Base-by-base conservation (phyloP, 2,797 vertebrate species). In the Microctenopoma lineatum region DNA sequence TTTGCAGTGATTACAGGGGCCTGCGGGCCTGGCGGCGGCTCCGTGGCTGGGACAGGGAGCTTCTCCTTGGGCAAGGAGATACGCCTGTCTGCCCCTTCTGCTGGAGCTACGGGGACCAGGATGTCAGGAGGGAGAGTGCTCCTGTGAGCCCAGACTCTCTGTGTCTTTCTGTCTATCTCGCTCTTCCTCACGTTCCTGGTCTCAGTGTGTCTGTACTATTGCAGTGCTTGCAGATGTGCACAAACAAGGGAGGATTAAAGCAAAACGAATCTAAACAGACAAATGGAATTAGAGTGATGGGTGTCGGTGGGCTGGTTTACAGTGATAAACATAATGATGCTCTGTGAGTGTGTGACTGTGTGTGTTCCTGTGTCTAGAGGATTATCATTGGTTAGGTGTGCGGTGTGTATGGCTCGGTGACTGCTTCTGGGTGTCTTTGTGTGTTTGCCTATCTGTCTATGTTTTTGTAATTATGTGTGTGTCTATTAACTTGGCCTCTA, bases 281-380 rank as follows among this genome's bases (percentile, higher is more conserved):
- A 94, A 94, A 94, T 89, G 90, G 92, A 94, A 95, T 95, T 94
- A 94, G 92, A 94, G 90, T 92, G 93, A 93, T 92, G 92, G 93
- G 92, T 94, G 92, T 93, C 91, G 91, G 90, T 90, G 90, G 92
- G 92, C 92, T 94, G 94, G 91, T 91, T 90, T 88, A 87, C 87
- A 90, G 92, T 93, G 93, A 94, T 94, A 94, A 94, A 93, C 92
- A 92, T 91, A 91, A 93, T 93, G 92, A 92, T 86, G 92, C 86
- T 89, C 83, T 81, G 88, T 89, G 59, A 87, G 81, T 89, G 78
- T 78, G 76, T 56, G 67, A 53, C 63, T 75, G 81, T 73, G 83
- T 87, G 89, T 77, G 86, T 84, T 84, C 57, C 77, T 82, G 88
- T 88, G 89, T 92, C 87, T 91, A 69, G 90, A 86, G 92, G 93